Conservation (phyloP, 2,888 invertebrate genomes). For the Agrochola lychnidis region DNA sequence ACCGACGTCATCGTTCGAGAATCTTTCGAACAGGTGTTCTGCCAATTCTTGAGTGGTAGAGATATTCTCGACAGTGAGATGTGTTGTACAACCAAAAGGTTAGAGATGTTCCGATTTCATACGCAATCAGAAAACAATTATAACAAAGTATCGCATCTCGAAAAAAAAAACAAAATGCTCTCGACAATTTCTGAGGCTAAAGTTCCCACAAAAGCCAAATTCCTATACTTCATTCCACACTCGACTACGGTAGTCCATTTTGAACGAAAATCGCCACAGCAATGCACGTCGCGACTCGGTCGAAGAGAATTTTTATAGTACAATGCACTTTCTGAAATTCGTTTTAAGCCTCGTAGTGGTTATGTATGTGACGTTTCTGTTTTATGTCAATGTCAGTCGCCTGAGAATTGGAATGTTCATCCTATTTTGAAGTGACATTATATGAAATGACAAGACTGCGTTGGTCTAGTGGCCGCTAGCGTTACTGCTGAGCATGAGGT, state of each 20-base stretch:
- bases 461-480: too few relatives aligned
- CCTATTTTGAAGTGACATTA: neutral
- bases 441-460: too few relatives aligned
- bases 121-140: neutral
- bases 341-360: conserved; percentile 22
- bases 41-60: neutral
- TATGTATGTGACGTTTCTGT: conserved; percentile 8
- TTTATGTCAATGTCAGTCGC: conserved; percentile 3
- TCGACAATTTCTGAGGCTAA: neutral
- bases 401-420: conserved; percentile 2
- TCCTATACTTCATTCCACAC: conserved; percentile 35
- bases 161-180: neutral
- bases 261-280: conserved; percentile 43
- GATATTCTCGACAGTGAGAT: neutral
- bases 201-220: conserved; percentile 30
- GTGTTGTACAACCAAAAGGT: neutral
- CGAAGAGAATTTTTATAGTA: conserved; percentile 56
- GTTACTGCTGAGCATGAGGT: too few relatives aligned
- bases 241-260: conserved; percentile 40
- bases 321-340: conserved; percentile 58
- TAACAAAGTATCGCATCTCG: neutral
- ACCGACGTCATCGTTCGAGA: too few relatives aligned
- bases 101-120: neutral
- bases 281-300: conserved; percentile 38
- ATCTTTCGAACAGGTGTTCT: too few relatives aligned